Conservation (phyloP, 2,888 invertebrate genomes). For the Eristalinus aeneus region DNA sequence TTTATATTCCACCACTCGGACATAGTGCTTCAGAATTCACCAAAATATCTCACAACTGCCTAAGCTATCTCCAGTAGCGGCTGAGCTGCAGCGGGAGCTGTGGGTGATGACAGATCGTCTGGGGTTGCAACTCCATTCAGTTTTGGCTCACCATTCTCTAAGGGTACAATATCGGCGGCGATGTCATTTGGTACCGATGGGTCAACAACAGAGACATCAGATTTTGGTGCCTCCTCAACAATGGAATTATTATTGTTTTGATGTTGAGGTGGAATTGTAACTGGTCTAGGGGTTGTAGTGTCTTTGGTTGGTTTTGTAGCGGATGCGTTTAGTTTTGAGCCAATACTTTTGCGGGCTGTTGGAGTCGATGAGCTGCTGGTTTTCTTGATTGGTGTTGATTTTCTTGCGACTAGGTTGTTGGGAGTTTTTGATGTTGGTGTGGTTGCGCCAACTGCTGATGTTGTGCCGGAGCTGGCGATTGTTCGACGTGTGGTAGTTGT, state of each 20-base stretch:
- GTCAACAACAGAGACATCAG: background rate
- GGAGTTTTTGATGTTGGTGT: slow-evolving; percentile 61
- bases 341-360: slow-evolving; percentile 57
- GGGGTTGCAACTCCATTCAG: slow-evolving; percentile 60
- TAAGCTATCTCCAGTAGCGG: slow-evolving; percentile 53
- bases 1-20: slow-evolving; percentile 41
- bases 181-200: background rate
- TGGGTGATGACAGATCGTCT: slow-evolving; percentile 51
- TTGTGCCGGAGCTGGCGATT: slow-evolving; percentile 47
- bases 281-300: slow-evolving; percentile 62
- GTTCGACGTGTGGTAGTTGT: slow-evolving; percentile 53
- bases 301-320: slow-evolving; percentile 69
- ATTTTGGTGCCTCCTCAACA: background rate
- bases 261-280: slow-evolving; percentile 50
- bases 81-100: slow-evolving; percentile 37
- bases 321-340: slow-evolving; percentile 58
- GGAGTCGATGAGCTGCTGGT: slow-evolving; percentile 61
- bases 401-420: slow-evolving; percentile 61
- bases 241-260: slow-evolving; percentile 57
- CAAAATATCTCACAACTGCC: slow-evolving; percentile 16
- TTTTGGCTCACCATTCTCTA: slow-evolving; percentile 50
- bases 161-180: background rate
- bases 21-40: slow-evolving; percentile 9
- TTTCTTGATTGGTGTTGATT: slow-evolving; percentile 65
- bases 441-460: slow-evolving; percentile 53